These are phyloP conservation scores for Trogon melanurus DNA, from an alignment of 2,113 vertebrate genomes.

Conservation along the genomic window DNA sequence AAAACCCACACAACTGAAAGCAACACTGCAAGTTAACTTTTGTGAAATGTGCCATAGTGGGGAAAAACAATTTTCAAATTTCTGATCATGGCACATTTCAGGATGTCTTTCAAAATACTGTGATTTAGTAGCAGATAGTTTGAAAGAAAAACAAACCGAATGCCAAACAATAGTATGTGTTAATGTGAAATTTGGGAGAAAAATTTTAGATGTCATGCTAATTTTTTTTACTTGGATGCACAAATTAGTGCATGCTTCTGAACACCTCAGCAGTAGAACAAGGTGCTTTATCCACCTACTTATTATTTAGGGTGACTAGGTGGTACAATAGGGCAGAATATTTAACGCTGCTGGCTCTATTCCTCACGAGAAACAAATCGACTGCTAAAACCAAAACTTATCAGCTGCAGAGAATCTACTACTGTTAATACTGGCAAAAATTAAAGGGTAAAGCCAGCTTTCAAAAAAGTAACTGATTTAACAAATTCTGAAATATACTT, in stretches of 20 bases:
- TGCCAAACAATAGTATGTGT: neutral
- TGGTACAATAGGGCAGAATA: neutral
- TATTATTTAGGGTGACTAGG: neutral
- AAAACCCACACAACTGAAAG: rapidly evolving
- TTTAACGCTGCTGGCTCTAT: neutral
- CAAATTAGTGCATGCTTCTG: neutral
- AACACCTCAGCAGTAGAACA: neutral
- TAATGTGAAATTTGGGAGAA: neutral
- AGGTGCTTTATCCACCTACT: neutral
- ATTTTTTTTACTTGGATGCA: neutral
- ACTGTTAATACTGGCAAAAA: neutral
- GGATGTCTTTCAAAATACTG: neutral
- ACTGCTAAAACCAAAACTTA: neutral
- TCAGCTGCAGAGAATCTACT: neutral
- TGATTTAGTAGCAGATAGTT: neutral
- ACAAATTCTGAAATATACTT: rapidly evolving
- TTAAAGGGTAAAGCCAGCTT: neutral
- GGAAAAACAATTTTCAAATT: neutral
- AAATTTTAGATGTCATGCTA: neutral
- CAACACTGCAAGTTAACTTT: neutral
- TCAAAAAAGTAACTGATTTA: neutral
- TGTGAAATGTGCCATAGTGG: neutral
- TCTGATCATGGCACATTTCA: neutral
- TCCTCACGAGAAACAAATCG: neutral
- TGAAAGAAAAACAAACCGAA: neutral